Base-by-base conservation (phyloP, 2,797 vertebrate species). In the Mastacembelus armatus region DNA sequence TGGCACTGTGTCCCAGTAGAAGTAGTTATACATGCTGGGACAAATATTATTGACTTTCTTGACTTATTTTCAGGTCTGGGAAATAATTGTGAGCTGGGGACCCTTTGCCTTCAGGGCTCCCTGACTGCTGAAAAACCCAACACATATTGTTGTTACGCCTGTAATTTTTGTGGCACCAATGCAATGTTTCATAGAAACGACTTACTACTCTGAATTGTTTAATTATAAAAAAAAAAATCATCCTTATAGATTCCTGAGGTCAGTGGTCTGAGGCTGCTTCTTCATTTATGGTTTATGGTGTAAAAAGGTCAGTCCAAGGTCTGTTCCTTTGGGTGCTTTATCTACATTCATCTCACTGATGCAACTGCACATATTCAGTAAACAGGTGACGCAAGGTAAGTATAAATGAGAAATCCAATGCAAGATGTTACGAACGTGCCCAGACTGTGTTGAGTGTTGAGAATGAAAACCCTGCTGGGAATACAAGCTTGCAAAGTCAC, bases 341-440 rank as follows among this genome's bases (percentile, higher is more conserved):
- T 40, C 36, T 43, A 66, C 57, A 52, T 80, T 81, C 68, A 43
- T 70, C 58, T 77, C 66, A 77, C 74, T 91, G 87, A 92, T 86
- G 91, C 80, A 92, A 86, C 72, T 58, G 24, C 22, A 15, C 56
- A 36, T 30, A 50, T 35, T 33, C 16, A 47, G 78, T 90, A 92
- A 93, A 93, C 92, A 94, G 74, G 77, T 93, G 93, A 94, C 91
- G 92, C 90, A 94, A 94, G 88, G 56, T 32, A 24, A 68, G 70
- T 47, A 60, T 36, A 38, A 81, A 78, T 90, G 88, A 89, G 89
- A 91, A 90, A 91, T 88, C 79, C 70, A 75, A 55, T 64, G 90
- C 88, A 92, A 92, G 70, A n/a, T 84, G 35, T 93, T 91, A 83
- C 92, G 58, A 66, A 77, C 51, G 24, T 38, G n/a, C 12, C 16